Evolutionary conservation across 2,888 invertebrate species (phyloP).

Genomic region (Acanthosepion pharaonis): DNA sequence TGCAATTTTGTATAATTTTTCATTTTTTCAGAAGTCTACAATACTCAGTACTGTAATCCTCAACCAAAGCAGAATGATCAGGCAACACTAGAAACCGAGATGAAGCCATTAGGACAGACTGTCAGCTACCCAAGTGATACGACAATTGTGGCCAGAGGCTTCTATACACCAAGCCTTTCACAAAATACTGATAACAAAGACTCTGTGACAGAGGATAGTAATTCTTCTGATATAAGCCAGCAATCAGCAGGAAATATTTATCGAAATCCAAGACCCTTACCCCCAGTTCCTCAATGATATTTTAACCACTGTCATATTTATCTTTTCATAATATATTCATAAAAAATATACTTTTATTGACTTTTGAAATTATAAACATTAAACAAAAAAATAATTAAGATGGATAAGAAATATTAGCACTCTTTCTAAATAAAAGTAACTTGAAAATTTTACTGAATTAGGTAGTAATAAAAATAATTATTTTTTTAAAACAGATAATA

Average conservation of each 20-base stretch:
- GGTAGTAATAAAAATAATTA: neutral
- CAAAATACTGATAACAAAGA: neutral
- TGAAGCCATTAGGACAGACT: conserved; percentile 11
- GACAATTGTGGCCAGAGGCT: neutral
- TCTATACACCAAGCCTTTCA: neutral
- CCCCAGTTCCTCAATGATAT: neutral
- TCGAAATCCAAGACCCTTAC: neutral
- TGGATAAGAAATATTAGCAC: neutral
- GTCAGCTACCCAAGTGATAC: conserved; percentile 22
- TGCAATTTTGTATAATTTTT: neutral
- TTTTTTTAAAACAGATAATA: neutral
- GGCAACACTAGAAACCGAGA: neutral
- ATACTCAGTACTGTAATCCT: neutral
- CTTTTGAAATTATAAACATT: neutral
- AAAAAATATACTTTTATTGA: neutral
- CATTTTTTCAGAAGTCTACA: neutral
- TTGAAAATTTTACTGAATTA: neutral
- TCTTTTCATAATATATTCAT: neutral
- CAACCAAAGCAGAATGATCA: neutral
- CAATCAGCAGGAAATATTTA: conserved; percentile 13
- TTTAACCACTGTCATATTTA: neutral
- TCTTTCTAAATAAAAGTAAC: neutral
- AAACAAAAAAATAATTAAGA: neutral
- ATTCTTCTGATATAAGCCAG: neutral
- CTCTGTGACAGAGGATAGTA: conserved; percentile 18